phyloP scores from a whole-genome alignment of 2,888 invertebrate genomes.

The Folsomia candida region DNA sequence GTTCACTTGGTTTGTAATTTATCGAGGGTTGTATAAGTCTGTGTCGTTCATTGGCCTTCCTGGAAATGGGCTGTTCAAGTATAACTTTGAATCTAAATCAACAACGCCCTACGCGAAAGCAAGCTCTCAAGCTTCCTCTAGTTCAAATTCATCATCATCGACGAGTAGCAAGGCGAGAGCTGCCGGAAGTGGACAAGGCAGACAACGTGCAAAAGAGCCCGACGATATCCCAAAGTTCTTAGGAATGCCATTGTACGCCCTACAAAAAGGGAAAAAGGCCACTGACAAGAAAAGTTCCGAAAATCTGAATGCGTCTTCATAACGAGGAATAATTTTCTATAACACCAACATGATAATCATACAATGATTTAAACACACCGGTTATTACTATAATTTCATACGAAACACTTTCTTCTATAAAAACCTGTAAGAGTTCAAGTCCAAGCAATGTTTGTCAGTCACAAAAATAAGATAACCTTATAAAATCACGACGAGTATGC shows the following conservation, averaged over 20 bases:
- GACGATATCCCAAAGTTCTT: conserved; percentile 63
- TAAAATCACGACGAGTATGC: no score
- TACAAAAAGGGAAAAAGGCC: conserved; percentile 36
- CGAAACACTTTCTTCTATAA: no score
- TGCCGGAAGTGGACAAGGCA: conserved; percentile 16
- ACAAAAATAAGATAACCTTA: no score
- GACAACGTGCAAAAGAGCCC: conserved; percentile 33
- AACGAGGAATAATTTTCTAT: no score
- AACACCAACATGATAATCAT: no score
- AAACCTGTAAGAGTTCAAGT: no score
- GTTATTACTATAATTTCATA: no score
- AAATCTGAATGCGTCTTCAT: conserved; percentile 2
- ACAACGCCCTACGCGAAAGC: conserved; percentile 2
- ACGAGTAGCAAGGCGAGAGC: conserved; percentile 4
- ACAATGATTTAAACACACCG: no score
- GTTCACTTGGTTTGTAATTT: conserved; percentile 85
- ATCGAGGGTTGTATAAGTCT: conserved; percentile 57
- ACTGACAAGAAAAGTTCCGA: conserved; percentile 31
- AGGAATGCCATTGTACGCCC: conserved; percentile 72
- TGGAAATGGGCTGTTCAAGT: conserved; percentile 56
- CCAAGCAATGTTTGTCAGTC: no score
- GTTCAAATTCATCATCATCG: neutral
- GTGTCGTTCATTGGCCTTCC: conserved; percentile 64
- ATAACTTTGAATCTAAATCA: conserved; percentile 23
- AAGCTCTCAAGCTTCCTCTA: conserved; percentile 12